These are phyloP conservation scores for Lophura nycthemera DNA, from an alignment of 2,113 vertebrate species.

Conservation along the genomic window DNA sequence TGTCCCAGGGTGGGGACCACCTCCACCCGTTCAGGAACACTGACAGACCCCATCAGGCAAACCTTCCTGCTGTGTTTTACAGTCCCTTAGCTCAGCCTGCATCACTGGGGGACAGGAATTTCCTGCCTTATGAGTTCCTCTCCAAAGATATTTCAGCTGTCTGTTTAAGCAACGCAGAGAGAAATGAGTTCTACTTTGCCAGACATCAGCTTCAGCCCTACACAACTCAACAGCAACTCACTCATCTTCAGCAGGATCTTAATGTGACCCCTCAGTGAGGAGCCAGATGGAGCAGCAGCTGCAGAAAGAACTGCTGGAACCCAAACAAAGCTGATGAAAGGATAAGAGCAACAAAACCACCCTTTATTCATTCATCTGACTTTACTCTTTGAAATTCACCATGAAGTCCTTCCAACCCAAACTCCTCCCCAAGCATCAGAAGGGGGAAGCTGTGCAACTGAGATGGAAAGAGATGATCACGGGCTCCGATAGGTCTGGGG, in stretches of 20 bases:
- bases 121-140: neutral
- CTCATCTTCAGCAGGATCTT: neutral
- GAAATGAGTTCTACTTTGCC: neutral
- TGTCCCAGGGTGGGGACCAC: neutral
- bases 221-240: neutral
- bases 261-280: neutral
- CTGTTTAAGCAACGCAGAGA: neutral
- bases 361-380: slow-evolving; percentile 56
- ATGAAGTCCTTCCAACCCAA: neutral
- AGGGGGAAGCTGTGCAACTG: neutral
- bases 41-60: accelerated
- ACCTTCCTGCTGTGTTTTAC: neutral
- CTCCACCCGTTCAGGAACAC: neutral
- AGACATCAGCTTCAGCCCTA: neutral
- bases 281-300: slow-evolving; percentile 19
- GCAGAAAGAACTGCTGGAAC: neutral
- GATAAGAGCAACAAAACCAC: slow-evolving; percentile 42
- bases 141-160: neutral
- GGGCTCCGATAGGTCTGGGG: neutral
- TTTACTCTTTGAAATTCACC: slow-evolving; percentile 10
- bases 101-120: neutral
- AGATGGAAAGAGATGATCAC: neutral
- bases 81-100: neutral
- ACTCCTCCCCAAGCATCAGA: neutral
- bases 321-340: slow-evolving; percentile 38